A percentile compares a stretch with the other conserved stretches of the same genome.
These are phyloP conservation scores for Danaus plexippus DNA, from an alignment of 1,140 invertebrate genomes.

Conservation along the genomic window DNA sequence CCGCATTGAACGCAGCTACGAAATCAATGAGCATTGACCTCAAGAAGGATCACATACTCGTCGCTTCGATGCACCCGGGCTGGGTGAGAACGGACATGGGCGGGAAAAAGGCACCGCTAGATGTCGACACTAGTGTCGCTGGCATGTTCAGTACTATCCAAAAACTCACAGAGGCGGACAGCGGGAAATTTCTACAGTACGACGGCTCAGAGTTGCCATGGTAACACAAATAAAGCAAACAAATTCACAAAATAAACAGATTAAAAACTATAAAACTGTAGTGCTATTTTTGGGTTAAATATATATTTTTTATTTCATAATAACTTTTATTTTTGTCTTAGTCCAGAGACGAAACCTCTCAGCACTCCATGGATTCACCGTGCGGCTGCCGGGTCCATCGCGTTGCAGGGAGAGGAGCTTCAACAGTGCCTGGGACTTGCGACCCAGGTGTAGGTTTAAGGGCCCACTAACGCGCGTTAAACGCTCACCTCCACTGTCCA, in stretches of 20 bases:
- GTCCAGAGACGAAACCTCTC: no score
- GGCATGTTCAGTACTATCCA: slow-evolving; percentile 78
- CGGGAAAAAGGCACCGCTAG: slow-evolving; percentile 81
- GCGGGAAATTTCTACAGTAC: slow-evolving; percentile 83
- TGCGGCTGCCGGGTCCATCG: no score
- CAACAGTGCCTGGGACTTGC: no score
- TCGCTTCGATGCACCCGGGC: slow-evolving; percentile 86
- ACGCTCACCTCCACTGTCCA: no score
- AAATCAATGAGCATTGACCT: slow-evolving; percentile 89
- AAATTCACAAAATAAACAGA: neutral
- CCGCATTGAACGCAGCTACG: slow-evolving; percentile 89
- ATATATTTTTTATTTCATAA: no score
- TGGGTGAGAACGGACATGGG: slow-evolving; percentile 95
- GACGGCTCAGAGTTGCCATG: slow-evolving; percentile 83
- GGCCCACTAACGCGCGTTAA: no score
- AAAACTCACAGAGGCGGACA: slow-evolving; percentile 75
- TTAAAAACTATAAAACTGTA: no score
- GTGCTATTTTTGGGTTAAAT: no score
- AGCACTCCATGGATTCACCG: no score
- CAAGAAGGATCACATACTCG: slow-evolving; percentile 82
- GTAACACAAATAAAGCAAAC: slow-evolving; percentile 67
- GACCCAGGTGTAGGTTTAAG: no score
- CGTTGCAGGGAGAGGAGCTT: no score
- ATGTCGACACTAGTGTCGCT: slow-evolving; percentile 76
- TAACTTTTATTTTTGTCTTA: no score